phyloP scores from a whole-genome alignment of 1,140 invertebrate genomes.

The Ericerus pela region DNA sequence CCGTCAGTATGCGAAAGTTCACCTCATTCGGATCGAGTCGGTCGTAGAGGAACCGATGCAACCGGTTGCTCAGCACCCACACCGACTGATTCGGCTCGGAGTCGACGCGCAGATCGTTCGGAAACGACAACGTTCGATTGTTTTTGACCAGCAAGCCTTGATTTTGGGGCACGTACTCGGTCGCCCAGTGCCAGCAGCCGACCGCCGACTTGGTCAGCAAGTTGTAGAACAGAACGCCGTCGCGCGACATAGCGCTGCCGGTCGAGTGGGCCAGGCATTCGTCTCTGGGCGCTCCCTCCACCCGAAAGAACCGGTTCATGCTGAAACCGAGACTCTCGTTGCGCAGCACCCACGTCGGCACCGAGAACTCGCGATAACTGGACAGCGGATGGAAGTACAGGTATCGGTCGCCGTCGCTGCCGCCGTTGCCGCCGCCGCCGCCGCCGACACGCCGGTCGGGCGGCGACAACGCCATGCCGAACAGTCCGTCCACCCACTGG shows the following conservation, averaged over 20 bases:
- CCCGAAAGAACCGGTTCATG: conserved; percentile 39
- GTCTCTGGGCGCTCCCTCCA: conserved; percentile 35
- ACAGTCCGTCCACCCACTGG: conserved; percentile 66
- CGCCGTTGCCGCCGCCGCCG: no score
- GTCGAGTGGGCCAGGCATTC: conserved; percentile 51
- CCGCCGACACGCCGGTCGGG: conserved; percentile 26
- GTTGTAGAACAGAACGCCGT: conserved; percentile 61
- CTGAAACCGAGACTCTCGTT: conserved; percentile 38
- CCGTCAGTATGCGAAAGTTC: conserved; percentile 55
- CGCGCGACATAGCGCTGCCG: conserved; percentile 47
- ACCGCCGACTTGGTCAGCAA: conserved; percentile 54
- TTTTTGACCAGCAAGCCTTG: conserved; percentile 43
- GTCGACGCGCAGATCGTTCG: conserved; percentile 62
- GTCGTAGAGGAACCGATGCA: conserved; percentile 57
- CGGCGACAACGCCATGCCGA: conserved; percentile 53
- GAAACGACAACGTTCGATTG: conserved; percentile 47
- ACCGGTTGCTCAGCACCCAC: conserved; percentile 55
- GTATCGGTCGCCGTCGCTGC: conserved; percentile 38
- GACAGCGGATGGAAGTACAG: conserved; percentile 67
- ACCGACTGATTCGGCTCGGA: conserved; percentile 43
- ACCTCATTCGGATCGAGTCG: conserved; percentile 44
- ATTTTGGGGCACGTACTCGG: conserved; percentile 30
- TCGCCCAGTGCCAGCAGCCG: conserved; percentile 56
- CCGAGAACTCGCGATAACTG: conserved; percentile 55
- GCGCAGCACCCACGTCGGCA: conserved; percentile 44